Evolutionary conservation across 1,140 invertebrate genomes (phyloP).

Genomic region (Pentalonia nigronervosa): DNA sequence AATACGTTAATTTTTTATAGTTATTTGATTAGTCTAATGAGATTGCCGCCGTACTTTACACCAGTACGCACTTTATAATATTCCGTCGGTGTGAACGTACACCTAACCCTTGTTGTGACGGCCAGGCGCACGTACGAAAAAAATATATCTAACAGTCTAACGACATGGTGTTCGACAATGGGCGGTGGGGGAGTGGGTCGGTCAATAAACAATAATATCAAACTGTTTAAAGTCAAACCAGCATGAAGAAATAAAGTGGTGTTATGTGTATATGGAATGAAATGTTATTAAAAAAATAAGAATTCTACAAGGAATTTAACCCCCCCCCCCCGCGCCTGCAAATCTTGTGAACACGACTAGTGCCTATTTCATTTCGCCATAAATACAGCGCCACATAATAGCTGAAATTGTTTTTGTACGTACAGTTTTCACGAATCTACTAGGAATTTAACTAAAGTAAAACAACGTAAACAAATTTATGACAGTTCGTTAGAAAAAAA

Average conservation of each 20-base stretch:
- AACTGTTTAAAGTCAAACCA: background rate
- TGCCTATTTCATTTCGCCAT: background rate
- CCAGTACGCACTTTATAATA: background rate
- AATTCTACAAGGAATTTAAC: background rate
- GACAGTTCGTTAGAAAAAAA: background rate
- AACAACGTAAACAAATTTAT: background rate
- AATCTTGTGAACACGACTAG: background rate
- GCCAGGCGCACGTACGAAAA: background rate
- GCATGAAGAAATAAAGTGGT: too few relatives aligned
- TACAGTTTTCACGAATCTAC: background rate
- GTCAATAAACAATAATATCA: background rate
- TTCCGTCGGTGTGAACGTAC: background rate
- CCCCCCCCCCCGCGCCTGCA: too few relatives aligned
- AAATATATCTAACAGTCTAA: too few relatives aligned
- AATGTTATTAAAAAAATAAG: background rate
- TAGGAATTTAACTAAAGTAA: background rate
- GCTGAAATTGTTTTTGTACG: background rate
- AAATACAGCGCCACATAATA: background rate
- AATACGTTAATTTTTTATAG: background rate
- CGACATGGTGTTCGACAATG: too few relatives aligned
- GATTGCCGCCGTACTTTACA: background rate
- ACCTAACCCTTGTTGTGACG: background rate
- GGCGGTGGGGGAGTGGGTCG: too few relatives aligned
- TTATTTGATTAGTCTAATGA: constrained; percentile 4
- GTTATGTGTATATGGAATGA: background rate